A percentile compares a stretch with the other conserved stretches of the same genome.
phyloP scores from a whole-genome alignment of 1,140 invertebrate genomes.

The Metopolophium dirhodum region DNA sequence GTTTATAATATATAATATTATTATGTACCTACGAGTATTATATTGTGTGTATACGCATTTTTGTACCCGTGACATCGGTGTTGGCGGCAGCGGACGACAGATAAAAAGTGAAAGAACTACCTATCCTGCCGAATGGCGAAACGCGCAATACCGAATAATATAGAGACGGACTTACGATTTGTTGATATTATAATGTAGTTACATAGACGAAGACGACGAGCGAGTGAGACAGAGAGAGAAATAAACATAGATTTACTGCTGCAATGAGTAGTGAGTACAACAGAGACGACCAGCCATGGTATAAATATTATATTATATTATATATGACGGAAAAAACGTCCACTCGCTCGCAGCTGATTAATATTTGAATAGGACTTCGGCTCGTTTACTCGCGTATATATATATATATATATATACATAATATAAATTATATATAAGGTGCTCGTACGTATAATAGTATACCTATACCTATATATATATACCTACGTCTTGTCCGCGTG shows the following conservation, averaged over 20 bases:
- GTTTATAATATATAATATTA: background rate
- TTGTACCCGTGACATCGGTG: background rate
- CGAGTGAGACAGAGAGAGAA: too few species aligned
- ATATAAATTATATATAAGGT: background rate
- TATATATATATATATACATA: too few species aligned
- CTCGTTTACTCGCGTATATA: background rate
- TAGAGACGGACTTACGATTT: background rate
- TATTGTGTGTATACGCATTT: too few species aligned
- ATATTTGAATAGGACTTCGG: background rate
- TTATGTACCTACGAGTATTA: too few species aligned
- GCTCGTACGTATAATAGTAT: background rate
- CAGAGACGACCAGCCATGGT: too few species aligned
- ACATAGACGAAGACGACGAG: too few species aligned
- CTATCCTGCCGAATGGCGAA: background rate
- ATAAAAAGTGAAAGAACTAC: constrained; percentile 7
- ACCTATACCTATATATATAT: background rate
- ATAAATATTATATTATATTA: background rate
- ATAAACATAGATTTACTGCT: too few species aligned
- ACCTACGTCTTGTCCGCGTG: background rate
- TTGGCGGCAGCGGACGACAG: background rate
- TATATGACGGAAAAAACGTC: background rate
- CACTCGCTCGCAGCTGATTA: background rate
- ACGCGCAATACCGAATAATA: constrained; percentile 1
- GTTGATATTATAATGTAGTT: too few species aligned
- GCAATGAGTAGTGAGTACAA: too few species aligned